Percentiles rank a stretch among this genome's conserved stretches.
phyloP scores from a whole-genome alignment of 2,888 invertebrate species.

The Aporophyla lueneburgensis region DNA sequence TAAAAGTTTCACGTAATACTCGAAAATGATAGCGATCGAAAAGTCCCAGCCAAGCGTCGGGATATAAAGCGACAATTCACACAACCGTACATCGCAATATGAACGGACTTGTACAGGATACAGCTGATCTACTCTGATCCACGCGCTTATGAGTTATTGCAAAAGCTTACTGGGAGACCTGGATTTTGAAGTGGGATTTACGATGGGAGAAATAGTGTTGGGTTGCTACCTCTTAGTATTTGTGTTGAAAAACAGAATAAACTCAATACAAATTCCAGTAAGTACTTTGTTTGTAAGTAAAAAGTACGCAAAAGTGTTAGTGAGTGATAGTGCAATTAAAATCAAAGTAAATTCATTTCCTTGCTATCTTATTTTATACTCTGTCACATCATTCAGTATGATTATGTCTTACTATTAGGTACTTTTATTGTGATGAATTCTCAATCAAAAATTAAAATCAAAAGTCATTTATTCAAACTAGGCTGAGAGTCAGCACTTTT shows the following conservation, averaged over 20 bases:
- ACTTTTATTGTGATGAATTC: no score
- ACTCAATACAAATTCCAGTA: background rate
- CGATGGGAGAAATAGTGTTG: background rate
- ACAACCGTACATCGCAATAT: constrained; percentile 75
- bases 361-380: no score
- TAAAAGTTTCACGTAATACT: constrained; percentile 41
- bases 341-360: no score
- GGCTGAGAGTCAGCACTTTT: no score
- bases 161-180: constrained; percentile 53
- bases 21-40: constrained; percentile 56
- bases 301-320: no score
- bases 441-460: no score
- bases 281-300: background rate
- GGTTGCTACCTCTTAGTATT: background rate
- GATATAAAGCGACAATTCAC: constrained; percentile 72
- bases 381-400: no score
- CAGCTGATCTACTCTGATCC: constrained; percentile 61
- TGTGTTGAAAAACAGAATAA: background rate
- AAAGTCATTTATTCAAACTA: no score
- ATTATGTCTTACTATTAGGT: no score
- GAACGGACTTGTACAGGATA: constrained; percentile 67
- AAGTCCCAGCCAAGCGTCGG: constrained; percentile 66
- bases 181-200: constrained; percentile 38
- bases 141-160: constrained; percentile 67
- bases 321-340: no score